Percentiles rank a stretch among this genome's conserved stretches.
phyloP scores from a whole-genome alignment of 2,797 vertebrate genomes.

The Aeoliscus strigatus region DNA sequence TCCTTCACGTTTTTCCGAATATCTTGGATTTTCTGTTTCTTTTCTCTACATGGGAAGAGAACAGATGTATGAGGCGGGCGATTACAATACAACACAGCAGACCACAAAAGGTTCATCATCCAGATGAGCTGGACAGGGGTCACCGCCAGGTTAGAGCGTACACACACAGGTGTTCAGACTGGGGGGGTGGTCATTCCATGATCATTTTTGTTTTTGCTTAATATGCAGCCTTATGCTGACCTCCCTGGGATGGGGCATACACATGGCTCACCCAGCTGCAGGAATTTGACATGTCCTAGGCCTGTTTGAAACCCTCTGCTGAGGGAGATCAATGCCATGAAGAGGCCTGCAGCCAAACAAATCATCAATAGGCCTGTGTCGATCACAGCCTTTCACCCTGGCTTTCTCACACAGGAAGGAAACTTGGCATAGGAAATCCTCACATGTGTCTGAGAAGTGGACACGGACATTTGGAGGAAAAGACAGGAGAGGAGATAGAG shows the following conservation, averaged over 20 bases:
- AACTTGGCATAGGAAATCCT: conserved; percentile 38
- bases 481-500: neutral
- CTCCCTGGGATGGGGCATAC: no score
- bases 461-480: conserved; percentile 5
- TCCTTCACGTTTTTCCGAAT: conserved; percentile 99
- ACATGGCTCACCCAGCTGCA: no score
- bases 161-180: no score
- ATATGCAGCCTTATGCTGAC: no score
- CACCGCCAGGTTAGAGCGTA: conserved; percentile 25
- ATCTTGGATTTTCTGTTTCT: conserved; percentile 99
- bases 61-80: conserved; percentile 31
- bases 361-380: conserved; percentile 69
- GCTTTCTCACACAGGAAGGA: conserved; percentile 54
- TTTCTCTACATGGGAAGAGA: conserved; percentile 84
- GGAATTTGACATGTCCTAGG: conserved; percentile 45
- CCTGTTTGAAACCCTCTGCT: conserved; percentile 61
- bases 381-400: conserved; percentile 63
- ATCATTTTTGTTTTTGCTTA: no score
- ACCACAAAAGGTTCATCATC: conserved; percentile 21
- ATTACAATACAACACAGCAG: conserved; percentile 17
- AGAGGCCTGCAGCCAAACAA: conserved; percentile 73
- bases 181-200: no score
- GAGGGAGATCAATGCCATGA: conserved; percentile 67
- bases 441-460: conserved; percentile 29
- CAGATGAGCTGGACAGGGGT: conserved; percentile 11